phyloP scores from a whole-genome alignment of 92 coral and sea anemone species.

The Porites evermanni region DNA sequence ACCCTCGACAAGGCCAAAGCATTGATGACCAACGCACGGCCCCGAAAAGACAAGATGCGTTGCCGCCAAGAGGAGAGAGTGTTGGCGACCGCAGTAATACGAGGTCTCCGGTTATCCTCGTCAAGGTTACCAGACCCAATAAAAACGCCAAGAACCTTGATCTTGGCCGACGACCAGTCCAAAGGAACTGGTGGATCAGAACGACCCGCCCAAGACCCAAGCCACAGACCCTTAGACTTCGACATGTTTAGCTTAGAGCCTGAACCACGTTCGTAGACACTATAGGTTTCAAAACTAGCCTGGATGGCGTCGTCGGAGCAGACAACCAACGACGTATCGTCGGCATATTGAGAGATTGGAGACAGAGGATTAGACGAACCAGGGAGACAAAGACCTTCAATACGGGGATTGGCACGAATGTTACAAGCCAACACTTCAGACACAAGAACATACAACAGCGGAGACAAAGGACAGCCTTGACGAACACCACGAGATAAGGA shows the following conservation, averaged over 20 bases:
- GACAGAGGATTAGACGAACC: not conserved
- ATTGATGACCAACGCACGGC: slow-evolving; percentile 22
- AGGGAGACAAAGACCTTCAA: slow-evolving; percentile 7
- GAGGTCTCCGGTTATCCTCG: slow-evolving; percentile 17
- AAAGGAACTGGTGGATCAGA: not conserved
- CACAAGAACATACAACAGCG: slow-evolving; percentile 31
- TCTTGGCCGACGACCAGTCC: not conserved
- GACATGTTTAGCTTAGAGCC: slow-evolving; percentile 6
- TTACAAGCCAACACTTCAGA: slow-evolving; percentile 49
- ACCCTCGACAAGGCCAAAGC: slow-evolving; percentile 7
- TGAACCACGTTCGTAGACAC: not conserved
- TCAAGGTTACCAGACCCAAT: slow-evolving; percentile 4
- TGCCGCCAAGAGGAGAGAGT: slow-evolving; percentile 12
- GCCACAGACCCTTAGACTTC: slow-evolving; percentile 15
- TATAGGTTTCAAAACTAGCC: not conserved
- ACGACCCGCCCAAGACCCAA: slow-evolving; percentile 22
- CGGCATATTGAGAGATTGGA: not conserved
- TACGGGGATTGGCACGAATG: not conserved
- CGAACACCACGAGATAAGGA: slow-evolving; percentile 20
- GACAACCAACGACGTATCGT: slow-evolving; percentile 16
- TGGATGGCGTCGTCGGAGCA: not conserved
- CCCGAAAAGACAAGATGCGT: slow-evolving; percentile 15
- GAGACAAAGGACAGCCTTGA: slow-evolving; percentile 66
- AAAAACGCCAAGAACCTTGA: not conserved
- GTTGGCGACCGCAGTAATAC: not conserved